Percentiles rank a stretch among this genome's conserved stretches.
phyloP scores from a whole-genome alignment of 2,797 vertebrate genomes.

The Aphelocoma californica region DNA sequence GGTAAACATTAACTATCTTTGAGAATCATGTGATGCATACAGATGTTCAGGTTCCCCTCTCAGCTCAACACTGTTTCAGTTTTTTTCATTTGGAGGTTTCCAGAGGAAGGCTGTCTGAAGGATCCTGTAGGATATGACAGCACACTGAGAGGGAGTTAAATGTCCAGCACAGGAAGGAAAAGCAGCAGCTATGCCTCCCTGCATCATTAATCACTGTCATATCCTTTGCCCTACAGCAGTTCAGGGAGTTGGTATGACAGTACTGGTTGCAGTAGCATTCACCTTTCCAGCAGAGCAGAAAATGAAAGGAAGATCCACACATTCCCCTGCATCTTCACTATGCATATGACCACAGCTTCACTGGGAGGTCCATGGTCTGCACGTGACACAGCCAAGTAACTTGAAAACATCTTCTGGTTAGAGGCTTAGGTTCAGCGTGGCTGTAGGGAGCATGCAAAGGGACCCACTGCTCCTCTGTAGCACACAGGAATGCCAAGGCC shows the following conservation, averaged over 20 bases:
- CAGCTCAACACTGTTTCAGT: fast-evolving
- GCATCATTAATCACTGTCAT: neutral
- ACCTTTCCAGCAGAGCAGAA: neutral
- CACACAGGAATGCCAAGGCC: neutral
- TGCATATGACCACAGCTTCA: fast-evolving
- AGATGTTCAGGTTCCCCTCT: neutral
- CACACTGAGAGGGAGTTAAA: fast-evolving
- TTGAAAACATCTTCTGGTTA: neutral
- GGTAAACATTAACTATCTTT: slow-evolving; percentile 18
- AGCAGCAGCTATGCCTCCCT: neutral
- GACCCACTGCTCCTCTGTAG: neutral
- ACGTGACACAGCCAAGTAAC: fast-evolving
- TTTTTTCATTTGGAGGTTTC: neutral
- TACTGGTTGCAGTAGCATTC: neutral
- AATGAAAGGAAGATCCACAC: neutral
- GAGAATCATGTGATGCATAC: neutral
- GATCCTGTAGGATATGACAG: neutral
- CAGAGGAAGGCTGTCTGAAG: neutral
- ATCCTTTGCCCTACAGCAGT: neutral
- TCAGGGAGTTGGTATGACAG: neutral
- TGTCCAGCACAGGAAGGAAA: neutral
- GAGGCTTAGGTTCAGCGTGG: neutral
- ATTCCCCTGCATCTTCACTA: fast-evolving
- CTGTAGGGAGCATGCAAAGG: neutral
- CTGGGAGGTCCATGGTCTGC: fast-evolving